Evolutionary conservation across 2,797 vertebrate species (phyloP).

Genomic region (Ispidina picta): DNA sequence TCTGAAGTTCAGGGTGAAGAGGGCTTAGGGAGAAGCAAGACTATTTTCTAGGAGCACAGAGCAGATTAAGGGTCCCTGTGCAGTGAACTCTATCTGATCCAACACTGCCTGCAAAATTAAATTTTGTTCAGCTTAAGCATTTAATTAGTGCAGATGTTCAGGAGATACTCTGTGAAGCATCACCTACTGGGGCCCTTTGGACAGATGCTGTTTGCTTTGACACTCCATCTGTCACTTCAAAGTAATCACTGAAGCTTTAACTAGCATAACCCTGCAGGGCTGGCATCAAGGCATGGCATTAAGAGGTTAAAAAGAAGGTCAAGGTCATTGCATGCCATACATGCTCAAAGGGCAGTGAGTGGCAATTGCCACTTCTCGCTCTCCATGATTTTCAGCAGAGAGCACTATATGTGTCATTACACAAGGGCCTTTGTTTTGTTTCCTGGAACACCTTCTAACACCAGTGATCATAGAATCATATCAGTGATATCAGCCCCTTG

Average conservation of each 20-base stretch:
- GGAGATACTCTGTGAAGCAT: constrained; percentile 39
- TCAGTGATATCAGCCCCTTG: background rate
- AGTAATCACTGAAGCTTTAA: constrained; percentile 44
- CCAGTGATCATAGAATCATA: too few species aligned
- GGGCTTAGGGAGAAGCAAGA: background rate
- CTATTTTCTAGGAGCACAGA: background rate
- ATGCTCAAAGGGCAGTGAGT: background rate
- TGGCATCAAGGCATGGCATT: background rate
- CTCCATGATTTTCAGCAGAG: background rate
- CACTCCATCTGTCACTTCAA: constrained; percentile 59
- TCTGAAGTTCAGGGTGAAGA: background rate
- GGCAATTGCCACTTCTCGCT: background rate
- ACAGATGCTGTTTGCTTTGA: constrained; percentile 66
- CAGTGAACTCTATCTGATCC: constrained; percentile 36
- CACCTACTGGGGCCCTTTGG: constrained; percentile 55
- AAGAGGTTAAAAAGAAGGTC: constrained; percentile 61
- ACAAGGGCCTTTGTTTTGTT: background rate
- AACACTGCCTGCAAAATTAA: constrained; percentile 42
- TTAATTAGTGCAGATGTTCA: constrained; percentile 68
- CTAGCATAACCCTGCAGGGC: constrained; percentile 10
- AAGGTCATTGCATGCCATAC: background rate
- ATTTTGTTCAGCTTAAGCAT: constrained; percentile 47
- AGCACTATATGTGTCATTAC: background rate
- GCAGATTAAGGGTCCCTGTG: constrained; percentile 9
- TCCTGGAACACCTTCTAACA: background rate